Conservation (phyloP, 2,888 invertebrate genomes). For the Maniola hyperantus region DNA sequence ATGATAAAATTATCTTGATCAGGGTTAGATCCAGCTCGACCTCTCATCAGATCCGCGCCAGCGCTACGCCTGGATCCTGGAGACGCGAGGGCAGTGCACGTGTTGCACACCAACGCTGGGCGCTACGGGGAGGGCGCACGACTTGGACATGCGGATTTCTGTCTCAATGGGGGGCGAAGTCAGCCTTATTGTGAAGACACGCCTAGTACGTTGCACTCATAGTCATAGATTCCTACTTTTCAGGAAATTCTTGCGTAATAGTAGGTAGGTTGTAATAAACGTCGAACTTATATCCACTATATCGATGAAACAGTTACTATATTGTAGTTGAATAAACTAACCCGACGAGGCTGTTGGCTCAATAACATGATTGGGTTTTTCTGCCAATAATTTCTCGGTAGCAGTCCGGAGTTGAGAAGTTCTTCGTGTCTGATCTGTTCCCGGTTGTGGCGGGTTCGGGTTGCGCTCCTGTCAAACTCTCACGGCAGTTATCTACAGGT, state of each 20-base stretch:
- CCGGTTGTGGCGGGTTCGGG: too few species aligned
- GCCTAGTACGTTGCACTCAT: conserved; percentile 70
- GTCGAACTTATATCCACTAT: too few species aligned
- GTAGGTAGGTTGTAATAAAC: too few species aligned
- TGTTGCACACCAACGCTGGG: conserved; percentile 91
- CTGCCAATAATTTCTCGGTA: too few species aligned
- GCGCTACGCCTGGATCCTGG: conserved; percentile 86
- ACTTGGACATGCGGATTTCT: conserved; percentile 90
- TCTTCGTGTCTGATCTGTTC: too few species aligned
- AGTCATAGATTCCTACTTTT: not conserved
- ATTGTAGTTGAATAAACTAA: too few species aligned
- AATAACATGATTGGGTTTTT: too few species aligned
- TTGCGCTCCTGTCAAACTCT: too few species aligned
- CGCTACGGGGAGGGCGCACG: conserved; percentile 89
- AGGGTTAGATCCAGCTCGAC: conserved; percentile 89
- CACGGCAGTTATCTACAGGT: too few species aligned
- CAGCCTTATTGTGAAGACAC: conserved; percentile 90
- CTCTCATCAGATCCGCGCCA: conserved; percentile 85
- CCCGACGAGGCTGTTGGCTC: too few species aligned
- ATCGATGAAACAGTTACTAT: not conserved
- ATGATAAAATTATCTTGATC: conserved; percentile 3
- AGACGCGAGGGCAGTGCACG: conserved; percentile 89
- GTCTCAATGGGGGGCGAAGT: conserved; percentile 89
- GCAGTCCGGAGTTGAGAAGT: too few species aligned
- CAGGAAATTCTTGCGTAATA: too few species aligned